Evolutionary conservation across 2,113 vertebrate species (phyloP).

Genomic region (Grammomys surdaster): DNA sequence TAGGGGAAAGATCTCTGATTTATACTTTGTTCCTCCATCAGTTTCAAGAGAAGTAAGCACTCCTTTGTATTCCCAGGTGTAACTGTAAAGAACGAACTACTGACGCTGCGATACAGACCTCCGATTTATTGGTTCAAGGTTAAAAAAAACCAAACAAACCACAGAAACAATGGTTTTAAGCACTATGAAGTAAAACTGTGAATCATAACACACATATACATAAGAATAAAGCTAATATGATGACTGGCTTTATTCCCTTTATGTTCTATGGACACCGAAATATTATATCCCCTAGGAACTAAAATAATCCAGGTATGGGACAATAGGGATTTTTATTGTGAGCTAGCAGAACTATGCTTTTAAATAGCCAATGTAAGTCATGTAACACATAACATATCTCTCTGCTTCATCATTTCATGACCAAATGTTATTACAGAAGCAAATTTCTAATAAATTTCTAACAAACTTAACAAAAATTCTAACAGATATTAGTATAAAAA

Average conservation of each 20-base stretch:
- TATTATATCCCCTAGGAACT: neutral
- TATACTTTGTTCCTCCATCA: neutral
- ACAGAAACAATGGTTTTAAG: conserved; percentile 20
- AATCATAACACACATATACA: neutral
- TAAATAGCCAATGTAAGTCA: conserved; percentile 15
- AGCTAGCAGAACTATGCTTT: neutral
- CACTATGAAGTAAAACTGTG: conserved; percentile 26
- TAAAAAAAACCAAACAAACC: neutral
- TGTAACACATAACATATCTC: neutral
- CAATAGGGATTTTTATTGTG: neutral
- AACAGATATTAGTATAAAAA: conserved; percentile 21
- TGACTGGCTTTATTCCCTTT: conserved; percentile 39
- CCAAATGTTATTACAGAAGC: conserved; percentile 34
- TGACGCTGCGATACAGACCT: neutral
- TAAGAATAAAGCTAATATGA: neutral
- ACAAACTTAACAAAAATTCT: neutral
- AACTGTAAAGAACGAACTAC: neutral
- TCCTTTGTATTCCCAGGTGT: neutral
- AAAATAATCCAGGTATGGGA: conserved; percentile 6
- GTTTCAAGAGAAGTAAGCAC: neutral
- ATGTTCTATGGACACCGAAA: neutral
- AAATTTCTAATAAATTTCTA: neutral
- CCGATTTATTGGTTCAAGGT: neutral
- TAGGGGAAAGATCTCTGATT: conserved; percentile 38
- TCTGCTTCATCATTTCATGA: conserved; percentile 2